Conservation (phyloP, 2,888 invertebrate species). For the Lamellibrachia satsuma region DNA sequence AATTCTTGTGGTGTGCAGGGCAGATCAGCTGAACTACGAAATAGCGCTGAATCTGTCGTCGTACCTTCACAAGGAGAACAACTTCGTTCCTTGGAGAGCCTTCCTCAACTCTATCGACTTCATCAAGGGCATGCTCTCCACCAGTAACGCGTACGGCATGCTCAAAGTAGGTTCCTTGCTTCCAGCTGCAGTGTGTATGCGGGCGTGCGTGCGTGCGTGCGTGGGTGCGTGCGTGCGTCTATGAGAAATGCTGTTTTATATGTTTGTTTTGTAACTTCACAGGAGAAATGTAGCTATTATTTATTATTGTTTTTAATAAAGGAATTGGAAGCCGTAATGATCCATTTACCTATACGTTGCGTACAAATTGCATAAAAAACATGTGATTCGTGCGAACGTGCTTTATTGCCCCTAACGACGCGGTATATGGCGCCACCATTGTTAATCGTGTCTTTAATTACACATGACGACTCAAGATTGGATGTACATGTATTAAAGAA, state of each 20-base stretch:
- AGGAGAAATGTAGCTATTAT: not conserved
- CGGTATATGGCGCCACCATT: not conserved
- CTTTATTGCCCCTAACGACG: not conserved
- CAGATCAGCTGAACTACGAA: conserved; percentile 56
- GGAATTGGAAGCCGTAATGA: not conserved
- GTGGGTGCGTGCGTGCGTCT: not conserved
- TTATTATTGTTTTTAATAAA: not conserved
- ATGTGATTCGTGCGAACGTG: not conserved
- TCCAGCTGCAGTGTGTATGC: not conserved
- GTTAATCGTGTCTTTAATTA: not conserved
- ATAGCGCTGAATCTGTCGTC: conserved; percentile 61
- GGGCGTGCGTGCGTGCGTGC: too few species aligned
- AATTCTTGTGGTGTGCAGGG: conserved; percentile 46
- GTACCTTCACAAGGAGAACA: conserved; percentile 58
- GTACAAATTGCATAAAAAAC: not conserved
- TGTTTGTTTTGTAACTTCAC: not conserved
- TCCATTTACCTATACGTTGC: not conserved
- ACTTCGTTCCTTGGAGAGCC: conserved; percentile 63
- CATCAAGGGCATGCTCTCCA: conserved; percentile 60
- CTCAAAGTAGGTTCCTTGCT: conserved; percentile 50
- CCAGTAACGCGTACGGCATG: conserved; percentile 56
- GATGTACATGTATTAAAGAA: not conserved
- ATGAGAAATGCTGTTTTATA: not conserved
- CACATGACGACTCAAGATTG: not conserved
- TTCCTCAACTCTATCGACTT: conserved; percentile 59